Percentiles rank a stretch among this genome's conserved stretches.
phyloP scores from a whole-genome alignment of 2,113 vertebrate species.

The Macroglossus sobrinus region DNA sequence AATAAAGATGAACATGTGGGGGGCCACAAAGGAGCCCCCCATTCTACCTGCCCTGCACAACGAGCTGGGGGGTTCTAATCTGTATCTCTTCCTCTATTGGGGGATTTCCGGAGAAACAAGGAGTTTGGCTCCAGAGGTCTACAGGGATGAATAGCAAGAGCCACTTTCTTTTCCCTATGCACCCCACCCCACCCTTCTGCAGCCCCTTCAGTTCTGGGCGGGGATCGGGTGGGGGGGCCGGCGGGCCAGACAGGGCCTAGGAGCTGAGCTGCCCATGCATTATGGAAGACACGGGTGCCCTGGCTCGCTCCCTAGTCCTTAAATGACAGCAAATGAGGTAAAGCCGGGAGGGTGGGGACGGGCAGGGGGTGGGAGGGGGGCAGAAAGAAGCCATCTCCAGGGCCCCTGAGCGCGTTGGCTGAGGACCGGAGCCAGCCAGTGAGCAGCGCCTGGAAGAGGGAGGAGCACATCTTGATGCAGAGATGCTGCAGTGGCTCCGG shows the following conservation, averaged over 20 bases:
- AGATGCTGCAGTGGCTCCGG: conserved; percentile 86
- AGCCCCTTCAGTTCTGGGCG: neutral
- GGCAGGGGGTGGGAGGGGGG: conserved; percentile 52
- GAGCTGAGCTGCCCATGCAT: conserved; percentile 62
- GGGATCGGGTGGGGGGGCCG: neutral
- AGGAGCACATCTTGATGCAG: conserved; percentile 88
- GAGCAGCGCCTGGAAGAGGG: conserved; percentile 78
- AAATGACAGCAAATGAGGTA: conserved; percentile 80
- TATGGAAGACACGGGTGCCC: conserved; percentile 65
- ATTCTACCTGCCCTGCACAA: neutral
- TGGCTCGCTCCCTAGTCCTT: conserved; percentile 65
- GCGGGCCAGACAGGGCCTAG: conserved; percentile 25
- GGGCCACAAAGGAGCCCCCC: neutral
- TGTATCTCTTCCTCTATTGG: neutral
- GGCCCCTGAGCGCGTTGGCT: conserved; percentile 49
- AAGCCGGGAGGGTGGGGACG: conserved; percentile 75
- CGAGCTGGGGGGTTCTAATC: neutral
- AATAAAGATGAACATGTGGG: neutral
- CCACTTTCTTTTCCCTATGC: neutral
- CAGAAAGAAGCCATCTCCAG: conserved; percentile 60
- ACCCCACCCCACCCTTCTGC: neutral
- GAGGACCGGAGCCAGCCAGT: conserved; percentile 73
- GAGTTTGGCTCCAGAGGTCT: neutral
- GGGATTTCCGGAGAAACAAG: neutral
- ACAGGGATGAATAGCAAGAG: neutral